Conservation (phyloP, 2,888 invertebrate species). For the Diarsia dahlii region DNA sequence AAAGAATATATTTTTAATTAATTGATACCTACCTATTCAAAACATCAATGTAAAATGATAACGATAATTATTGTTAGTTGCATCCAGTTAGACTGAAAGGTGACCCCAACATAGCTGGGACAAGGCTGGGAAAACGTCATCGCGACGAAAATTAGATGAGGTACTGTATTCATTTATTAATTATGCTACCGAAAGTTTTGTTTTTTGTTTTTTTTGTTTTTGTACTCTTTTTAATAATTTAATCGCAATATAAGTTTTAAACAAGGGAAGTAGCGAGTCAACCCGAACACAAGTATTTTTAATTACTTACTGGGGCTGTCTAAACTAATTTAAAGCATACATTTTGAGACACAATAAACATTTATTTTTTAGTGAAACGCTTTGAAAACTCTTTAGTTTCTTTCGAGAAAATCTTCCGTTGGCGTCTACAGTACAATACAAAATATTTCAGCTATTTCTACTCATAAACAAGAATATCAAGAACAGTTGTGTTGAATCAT, state of each 20-base stretch:
- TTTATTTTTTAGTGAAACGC: background rate
- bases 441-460: constrained; percentile 35
- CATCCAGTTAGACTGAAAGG: background rate
- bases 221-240: too few species aligned
- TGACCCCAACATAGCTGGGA: background rate
- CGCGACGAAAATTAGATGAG: background rate
- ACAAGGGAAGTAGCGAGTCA: too few species aligned
- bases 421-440: background rate
- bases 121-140: background rate
- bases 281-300: too few species aligned
- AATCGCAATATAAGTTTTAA: too few species aligned
- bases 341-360: too few species aligned
- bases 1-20: background rate
- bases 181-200: background rate
- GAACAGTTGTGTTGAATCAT: constrained; percentile 48
- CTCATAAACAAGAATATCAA: constrained; percentile 35
- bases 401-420: background rate
- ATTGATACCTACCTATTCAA: background rate
- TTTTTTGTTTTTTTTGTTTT: too few species aligned
- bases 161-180: background rate
- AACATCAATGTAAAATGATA: background rate
- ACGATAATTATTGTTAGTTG: background rate
- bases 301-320: too few species aligned
- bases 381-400: background rate
- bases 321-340: too few species aligned